Conservation (phyloP, 2,113 vertebrate species). For the Cyphomyrus plagiostoma region DNA sequence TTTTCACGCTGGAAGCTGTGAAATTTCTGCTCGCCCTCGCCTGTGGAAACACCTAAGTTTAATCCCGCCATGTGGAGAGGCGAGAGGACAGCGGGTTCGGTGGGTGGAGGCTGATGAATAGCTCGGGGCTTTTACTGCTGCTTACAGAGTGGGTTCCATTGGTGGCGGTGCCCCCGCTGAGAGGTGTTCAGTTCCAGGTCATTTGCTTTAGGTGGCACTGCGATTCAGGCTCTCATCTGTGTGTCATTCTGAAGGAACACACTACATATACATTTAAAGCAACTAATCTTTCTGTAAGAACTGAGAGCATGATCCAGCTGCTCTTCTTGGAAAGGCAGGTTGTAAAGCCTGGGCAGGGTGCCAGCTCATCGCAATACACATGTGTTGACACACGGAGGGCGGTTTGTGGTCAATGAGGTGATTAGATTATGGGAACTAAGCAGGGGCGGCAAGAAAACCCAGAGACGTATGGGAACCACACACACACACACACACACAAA, state of each 20-base stretch:
- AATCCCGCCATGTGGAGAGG: not conserved
- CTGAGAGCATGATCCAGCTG: not conserved
- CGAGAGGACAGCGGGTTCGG: not conserved
- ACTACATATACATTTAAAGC: not conserved
- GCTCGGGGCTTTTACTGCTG: not conserved
- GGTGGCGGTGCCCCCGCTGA: not conserved
- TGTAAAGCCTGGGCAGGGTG: not conserved
- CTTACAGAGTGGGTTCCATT: not conserved
- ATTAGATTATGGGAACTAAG: not conserved
- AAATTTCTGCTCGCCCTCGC: not conserved
- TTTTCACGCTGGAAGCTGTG: constrained; percentile 20
- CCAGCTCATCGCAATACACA: not conserved
- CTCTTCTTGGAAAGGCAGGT: not conserved
- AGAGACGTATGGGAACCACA: not conserved
- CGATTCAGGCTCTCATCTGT: not conserved
- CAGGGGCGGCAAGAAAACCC: not conserved
- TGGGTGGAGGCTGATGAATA: not conserved
- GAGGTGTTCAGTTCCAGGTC: not conserved
- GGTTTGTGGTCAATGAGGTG: not conserved
- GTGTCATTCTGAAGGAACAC: not conserved
- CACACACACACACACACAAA: not conserved
- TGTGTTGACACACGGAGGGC: not conserved
- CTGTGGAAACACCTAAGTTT: not conserved
- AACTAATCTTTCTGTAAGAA: not conserved
- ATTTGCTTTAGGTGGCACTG: not conserved